These are phyloP conservation scores for Euclidia mi DNA, from an alignment of 2,888 invertebrate species.

Conservation along the genomic window DNA sequence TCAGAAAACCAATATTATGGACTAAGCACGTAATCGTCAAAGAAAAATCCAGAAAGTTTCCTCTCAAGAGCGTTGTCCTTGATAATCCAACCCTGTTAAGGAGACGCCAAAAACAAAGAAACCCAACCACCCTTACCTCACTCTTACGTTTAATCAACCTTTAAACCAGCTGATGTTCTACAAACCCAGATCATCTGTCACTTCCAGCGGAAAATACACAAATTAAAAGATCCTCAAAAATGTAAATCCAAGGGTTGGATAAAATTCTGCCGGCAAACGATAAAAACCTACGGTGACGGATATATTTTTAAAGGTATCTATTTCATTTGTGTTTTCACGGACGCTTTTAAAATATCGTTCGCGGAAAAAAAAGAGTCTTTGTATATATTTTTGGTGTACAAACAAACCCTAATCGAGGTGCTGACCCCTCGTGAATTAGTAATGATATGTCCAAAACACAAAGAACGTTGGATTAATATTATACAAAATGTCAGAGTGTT, in stretches of 20 bases:
- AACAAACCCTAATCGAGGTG: constrained; percentile 43
- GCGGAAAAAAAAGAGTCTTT: constrained; percentile 17
- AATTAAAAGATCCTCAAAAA: constrained; percentile 19
- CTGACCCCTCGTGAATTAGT: constrained; percentile 46
- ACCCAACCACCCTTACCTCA: neutral
- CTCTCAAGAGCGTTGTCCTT: neutral
- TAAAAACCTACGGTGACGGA: neutral
- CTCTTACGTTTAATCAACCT: constrained; percentile 1
- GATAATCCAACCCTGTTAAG: neutral
- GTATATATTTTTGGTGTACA: constrained; percentile 31
- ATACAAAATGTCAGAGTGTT: constrained; percentile 28
- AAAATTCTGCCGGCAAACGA: neutral
- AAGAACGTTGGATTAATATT: constrained; percentile 31
- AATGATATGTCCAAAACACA: constrained; percentile 39
- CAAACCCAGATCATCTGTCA: constrained; percentile 19
- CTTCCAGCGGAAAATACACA: neutral
- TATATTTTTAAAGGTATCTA: constrained; percentile 16
- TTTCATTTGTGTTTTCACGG: constrained; percentile 19
- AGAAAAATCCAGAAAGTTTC: too few relatives aligned
- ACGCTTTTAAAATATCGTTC: constrained; percentile 9
- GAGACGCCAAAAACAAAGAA: constrained; percentile 5
- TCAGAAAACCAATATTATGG: constrained; percentile 1
- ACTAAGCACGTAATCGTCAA: neutral
- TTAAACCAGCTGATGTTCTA: constrained; percentile 8
- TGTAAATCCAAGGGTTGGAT: constrained; percentile 14